phyloP scores from a whole-genome alignment of 2,113 vertebrate species.

The Silurus glanis region DNA sequence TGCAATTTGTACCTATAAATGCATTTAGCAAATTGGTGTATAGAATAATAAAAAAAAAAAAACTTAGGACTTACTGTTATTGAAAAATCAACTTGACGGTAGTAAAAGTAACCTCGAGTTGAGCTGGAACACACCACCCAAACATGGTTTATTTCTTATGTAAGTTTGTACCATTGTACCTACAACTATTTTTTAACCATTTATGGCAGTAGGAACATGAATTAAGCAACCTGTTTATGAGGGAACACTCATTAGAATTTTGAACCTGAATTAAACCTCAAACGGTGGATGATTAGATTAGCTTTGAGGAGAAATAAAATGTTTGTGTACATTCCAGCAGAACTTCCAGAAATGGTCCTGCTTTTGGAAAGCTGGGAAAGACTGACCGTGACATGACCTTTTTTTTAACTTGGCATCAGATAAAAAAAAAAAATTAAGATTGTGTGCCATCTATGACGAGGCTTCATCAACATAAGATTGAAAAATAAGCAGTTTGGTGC shows the following conservation, averaged over 20 bases:
- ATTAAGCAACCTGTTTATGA: neutral
- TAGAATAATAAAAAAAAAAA: neutral
- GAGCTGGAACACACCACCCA: neutral
- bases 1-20: neutral
- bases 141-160: neutral
- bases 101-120: neutral
- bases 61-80: neutral
- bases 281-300: neutral
- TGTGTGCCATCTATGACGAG: conserved; percentile 26
- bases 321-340: neutral
- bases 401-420: neutral
- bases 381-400: neutral
- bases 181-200: neutral
- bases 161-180: neutral
- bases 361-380: neutral
- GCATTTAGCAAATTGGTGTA: neutral
- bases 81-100: too few species aligned
- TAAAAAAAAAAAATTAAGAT: conserved; percentile 18
- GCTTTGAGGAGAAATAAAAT: neutral
- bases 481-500: conserved; percentile 30
- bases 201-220: neutral
- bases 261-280: neutral
- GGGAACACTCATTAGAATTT: neutral
- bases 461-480: conserved; percentile 9
- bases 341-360: neutral